Conservation (phyloP, 2,888 invertebrate genomes). For the Dryococelus australis region DNA sequence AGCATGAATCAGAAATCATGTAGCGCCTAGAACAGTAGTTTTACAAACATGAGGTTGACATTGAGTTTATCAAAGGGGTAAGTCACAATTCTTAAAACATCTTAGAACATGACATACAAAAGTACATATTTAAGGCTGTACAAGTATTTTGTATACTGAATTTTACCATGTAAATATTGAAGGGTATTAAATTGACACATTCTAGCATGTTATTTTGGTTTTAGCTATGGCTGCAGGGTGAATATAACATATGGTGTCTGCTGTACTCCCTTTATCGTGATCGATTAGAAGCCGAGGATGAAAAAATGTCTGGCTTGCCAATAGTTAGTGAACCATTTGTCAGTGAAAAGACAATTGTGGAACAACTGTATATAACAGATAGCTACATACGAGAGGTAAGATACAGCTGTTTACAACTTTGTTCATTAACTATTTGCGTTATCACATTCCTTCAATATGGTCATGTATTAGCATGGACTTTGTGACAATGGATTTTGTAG, state of each 20-base stretch:
- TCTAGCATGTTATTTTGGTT: conserved; percentile 37
- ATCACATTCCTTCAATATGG: background rate
- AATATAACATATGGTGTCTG: conserved; percentile 89
- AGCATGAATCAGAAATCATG: too few relatives aligned
- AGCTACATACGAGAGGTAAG: conserved; percentile 59
- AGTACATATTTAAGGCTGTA: too few relatives aligned
- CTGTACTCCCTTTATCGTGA: conserved; percentile 84
- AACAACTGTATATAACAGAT: conserved; percentile 66
- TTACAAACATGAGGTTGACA: too few relatives aligned
- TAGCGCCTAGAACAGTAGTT: too few relatives aligned
- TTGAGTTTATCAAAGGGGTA: too few relatives aligned
- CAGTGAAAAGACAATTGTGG: conserved; percentile 69
- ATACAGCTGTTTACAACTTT: background rate
- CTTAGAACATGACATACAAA: too few relatives aligned
- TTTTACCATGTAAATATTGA: too few relatives aligned
- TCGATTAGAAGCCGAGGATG: conserved; percentile 64
- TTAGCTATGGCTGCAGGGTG: conserved; percentile 69
- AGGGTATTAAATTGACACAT: background rate
- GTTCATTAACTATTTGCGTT: background rate
- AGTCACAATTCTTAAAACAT: too few relatives aligned
- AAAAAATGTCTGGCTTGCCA: background rate
- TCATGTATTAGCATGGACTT: background rate
- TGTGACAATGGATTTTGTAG: background rate
- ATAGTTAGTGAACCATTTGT: conserved; percentile 35
- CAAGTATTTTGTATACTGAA: too few relatives aligned